These are phyloP conservation scores for Tribolium freemani DNA, from an alignment of 2,888 invertebrate species.

Conservation along the genomic window DNA sequence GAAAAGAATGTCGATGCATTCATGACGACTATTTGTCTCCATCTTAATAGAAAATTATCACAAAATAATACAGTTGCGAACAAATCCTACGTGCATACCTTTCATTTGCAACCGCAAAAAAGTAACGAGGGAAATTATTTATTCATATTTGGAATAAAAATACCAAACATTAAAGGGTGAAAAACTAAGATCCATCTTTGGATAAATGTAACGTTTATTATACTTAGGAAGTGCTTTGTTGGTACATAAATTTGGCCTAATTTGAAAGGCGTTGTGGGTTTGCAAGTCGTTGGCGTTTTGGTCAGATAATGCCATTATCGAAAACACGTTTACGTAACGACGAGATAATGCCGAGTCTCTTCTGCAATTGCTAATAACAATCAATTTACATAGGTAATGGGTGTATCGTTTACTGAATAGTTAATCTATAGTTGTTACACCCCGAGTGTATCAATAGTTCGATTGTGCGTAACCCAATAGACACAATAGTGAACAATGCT, in stretches of 20 bases:
- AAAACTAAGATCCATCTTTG: no score
- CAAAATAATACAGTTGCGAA: slow-evolving; percentile 36
- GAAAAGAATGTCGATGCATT: slow-evolving; percentile 64
- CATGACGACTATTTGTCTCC: slow-evolving; percentile 57
- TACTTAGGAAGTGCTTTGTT: not conserved
- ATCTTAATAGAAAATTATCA: slow-evolving; percentile 60
- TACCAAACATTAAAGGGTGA: no score
- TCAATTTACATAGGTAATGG: slow-evolving; percentile 66
- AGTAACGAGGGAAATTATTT: slow-evolving; percentile 5
- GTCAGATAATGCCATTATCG: not conserved
- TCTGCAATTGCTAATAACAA: slow-evolving; percentile 62
- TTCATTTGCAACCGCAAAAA: not conserved
- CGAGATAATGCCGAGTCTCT: slow-evolving; percentile 50
- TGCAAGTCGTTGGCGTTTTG: not conserved
- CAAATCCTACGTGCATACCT: not conserved
- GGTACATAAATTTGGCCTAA: no score
- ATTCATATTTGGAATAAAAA: not conserved
- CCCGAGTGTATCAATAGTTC: slow-evolving; percentile 65
- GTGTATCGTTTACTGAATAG: slow-evolving; percentile 67
- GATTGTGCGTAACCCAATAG: slow-evolving; percentile 63
- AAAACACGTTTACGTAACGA: slow-evolving; percentile 24
- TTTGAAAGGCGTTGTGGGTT: no score
- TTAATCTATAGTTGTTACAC: slow-evolving; percentile 67
- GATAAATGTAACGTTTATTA: no score
- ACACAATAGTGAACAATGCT: slow-evolving; percentile 63